These are phyloP conservation scores for Tipula lateralis DNA, from an alignment of 2,888 invertebrate species.

Conservation along the genomic window DNA sequence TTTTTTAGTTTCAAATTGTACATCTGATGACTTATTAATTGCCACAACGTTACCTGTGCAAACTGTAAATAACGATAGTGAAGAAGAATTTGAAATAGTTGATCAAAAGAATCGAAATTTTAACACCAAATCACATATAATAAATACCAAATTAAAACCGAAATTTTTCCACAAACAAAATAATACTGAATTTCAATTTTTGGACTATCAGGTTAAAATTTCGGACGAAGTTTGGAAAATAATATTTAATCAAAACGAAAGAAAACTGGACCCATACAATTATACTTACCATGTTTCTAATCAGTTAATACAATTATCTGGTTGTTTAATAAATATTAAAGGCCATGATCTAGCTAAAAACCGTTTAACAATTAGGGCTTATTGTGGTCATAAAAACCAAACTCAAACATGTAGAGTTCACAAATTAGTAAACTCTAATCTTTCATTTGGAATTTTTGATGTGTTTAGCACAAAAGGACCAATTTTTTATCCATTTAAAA, in stretches of 20 bases:
- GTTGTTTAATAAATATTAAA: background rate
- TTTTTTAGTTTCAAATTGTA: no score
- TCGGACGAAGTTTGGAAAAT: background rate
- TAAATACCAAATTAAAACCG: background rate
- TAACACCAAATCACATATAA: no score
- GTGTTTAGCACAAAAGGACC: no score
- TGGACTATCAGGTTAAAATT: background rate
- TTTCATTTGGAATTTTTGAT: no score
- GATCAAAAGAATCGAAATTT: no score
- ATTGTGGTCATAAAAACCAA: background rate
- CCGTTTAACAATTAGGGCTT: background rate
- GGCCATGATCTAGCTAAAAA: background rate
- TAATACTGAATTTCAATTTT: background rate
- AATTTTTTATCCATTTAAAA: no score
- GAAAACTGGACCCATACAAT: background rate
- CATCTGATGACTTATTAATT: no score
- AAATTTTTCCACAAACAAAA: background rate
- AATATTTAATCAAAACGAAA: background rate
- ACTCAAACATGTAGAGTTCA: background rate
- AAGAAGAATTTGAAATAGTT: no score
- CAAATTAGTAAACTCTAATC: no score
- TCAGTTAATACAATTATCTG: background rate
- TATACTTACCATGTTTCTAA: background rate
- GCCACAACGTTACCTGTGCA: no score
- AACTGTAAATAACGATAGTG: no score